Evolutionary conservation across 2,888 invertebrate species (phyloP).

Genomic region (Holacanthella duospinosa): DNA sequence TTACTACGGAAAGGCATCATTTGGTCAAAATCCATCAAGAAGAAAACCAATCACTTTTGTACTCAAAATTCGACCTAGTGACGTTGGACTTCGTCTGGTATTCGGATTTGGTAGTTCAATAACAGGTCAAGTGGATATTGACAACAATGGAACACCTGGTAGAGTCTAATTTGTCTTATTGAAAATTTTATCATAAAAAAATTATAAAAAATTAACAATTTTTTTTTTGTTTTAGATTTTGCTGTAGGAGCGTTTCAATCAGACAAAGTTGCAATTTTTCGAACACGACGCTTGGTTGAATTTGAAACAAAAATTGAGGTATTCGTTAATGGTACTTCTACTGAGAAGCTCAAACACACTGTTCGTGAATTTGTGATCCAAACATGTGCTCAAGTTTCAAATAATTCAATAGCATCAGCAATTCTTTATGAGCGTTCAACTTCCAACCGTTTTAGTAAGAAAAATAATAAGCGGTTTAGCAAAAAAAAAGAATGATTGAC

Average conservation of each 20-base stretch:
- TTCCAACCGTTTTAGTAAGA: too few relatives aligned
- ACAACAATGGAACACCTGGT: slow-evolving; percentile 53
- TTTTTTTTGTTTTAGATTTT: slow-evolving; percentile 44
- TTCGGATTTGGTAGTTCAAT: slow-evolving; percentile 50
- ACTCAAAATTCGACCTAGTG: neutral
- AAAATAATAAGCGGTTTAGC: too few relatives aligned
- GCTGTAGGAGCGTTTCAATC: slow-evolving; percentile 53
- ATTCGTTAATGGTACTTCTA: neutral
- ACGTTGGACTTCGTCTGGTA: neutral
- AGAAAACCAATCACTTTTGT: slow-evolving; percentile 40
- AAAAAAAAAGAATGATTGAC: too few relatives aligned
- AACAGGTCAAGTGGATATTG: slow-evolving; percentile 51
- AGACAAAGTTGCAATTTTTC: slow-evolving; percentile 48
- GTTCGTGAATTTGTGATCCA: neutral
- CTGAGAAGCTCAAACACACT: neutral
- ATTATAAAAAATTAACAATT: neutral
- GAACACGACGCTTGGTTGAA: slow-evolving; percentile 41
- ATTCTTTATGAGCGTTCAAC: too few relatives aligned
- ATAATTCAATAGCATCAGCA: too few relatives aligned
- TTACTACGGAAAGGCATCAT: slow-evolving; percentile 45
- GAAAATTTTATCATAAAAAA: too few relatives aligned
- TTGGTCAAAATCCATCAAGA: slow-evolving; percentile 47
- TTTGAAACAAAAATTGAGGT: slow-evolving; percentile 23
- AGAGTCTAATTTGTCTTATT: slow-evolving; percentile 9
- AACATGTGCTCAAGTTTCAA: neutral